Percentiles rank a stretch among this genome's conserved stretches.
phyloP scores from a whole-genome alignment of 1,140 invertebrate genomes.

The Tetramorium simillimum region DNA sequence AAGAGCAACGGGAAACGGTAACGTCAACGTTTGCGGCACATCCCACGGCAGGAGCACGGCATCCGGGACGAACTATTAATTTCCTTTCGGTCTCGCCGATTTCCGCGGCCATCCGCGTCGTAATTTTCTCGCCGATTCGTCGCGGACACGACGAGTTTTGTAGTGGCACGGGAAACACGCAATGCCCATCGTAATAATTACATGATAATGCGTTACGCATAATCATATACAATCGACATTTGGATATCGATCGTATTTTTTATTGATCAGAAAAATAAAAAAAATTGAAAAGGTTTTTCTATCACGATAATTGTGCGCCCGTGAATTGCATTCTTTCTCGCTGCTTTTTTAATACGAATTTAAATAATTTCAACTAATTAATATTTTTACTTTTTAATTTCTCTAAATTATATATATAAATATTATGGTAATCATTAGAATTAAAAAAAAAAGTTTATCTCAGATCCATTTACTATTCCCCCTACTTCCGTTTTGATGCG shows the following conservation, averaged over 20 bases:
- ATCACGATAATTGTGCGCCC: not conserved
- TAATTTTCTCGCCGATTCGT: conserved; percentile 70
- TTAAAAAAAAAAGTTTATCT: not conserved
- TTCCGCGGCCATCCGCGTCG: conserved; percentile 66
- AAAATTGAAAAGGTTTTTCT: not conserved
- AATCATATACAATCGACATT: not conserved
- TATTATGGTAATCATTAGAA: too few species aligned
- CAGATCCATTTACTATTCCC: not conserved
- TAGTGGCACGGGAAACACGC: conserved; percentile 24
- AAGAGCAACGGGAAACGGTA: conserved; percentile 41
- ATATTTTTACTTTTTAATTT: not conserved
- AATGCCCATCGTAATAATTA: conserved; percentile 3
- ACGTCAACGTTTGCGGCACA: conserved; percentile 74
- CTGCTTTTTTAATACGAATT: not conserved
- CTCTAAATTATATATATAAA: not conserved
- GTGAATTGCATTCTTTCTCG: not conserved
- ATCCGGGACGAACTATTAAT: conserved; percentile 79
- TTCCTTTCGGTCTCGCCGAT: conserved; percentile 73
- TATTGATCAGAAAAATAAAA: not conserved
- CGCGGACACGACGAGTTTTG: conserved; percentile 49
- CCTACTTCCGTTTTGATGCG: not conserved
- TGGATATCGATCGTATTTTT: not conserved
- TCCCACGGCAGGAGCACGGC: conserved; percentile 70
- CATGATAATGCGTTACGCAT: conserved; percentile 4
- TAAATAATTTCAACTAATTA: not conserved